phyloP scores from a whole-genome alignment of 2,888 invertebrate species.

The Plusia festucae region DNA sequence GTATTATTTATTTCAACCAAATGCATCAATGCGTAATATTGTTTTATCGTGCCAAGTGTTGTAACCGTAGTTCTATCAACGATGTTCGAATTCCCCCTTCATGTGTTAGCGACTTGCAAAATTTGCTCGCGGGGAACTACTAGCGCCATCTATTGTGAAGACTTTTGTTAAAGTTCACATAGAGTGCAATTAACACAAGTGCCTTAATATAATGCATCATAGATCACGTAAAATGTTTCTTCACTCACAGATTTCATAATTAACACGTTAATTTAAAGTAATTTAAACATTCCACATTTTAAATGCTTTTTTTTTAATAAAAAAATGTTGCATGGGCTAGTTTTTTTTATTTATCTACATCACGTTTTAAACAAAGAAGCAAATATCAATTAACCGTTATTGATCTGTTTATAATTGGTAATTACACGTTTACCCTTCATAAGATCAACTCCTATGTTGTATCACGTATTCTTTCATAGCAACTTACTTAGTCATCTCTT shows the following conservation, averaged over 20 bases:
- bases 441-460: slow-evolving; percentile 12
- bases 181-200: too few relatives aligned
- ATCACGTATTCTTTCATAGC: slow-evolving; percentile 43
- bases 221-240: too few relatives aligned
- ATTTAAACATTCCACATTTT: too few relatives aligned
- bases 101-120: neutral
- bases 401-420: slow-evolving; percentile 13
- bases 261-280: too few relatives aligned
- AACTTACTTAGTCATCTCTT: slow-evolving; percentile 65
- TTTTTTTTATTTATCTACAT: too few relatives aligned
- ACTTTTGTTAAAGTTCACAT: neutral
- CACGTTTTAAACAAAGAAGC: neutral
- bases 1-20: too few relatives aligned
- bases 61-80: too few relatives aligned
- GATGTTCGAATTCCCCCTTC: neutral
- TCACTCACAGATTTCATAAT: too few relatives aligned
- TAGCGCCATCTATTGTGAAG: slow-evolving; percentile 70
- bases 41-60: neutral
- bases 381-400: neutral
- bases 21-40: neutral
- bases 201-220: too few relatives aligned
- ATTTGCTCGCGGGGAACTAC: slow-evolving; percentile 23
- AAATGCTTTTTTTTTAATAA: too few relatives aligned
- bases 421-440: slow-evolving; percentile 36
- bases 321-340: too few relatives aligned